Evolutionary conservation across 2,113 vertebrate genomes (phyloP).

Genomic region (Paradisaea rubra): DNA sequence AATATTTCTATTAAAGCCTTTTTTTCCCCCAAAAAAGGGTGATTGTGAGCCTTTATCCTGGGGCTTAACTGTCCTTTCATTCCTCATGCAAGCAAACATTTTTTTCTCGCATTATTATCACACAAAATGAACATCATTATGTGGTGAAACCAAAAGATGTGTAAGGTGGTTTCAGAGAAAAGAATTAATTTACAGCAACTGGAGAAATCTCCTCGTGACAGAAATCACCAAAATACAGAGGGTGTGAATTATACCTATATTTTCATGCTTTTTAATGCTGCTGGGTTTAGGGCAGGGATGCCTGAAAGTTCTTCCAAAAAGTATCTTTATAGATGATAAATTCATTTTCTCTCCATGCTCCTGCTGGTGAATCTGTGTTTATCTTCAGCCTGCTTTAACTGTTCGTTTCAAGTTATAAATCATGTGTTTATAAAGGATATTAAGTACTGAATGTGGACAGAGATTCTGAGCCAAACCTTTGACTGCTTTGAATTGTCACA

Average conservation of each 20-base stretch:
- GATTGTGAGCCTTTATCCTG: neutral
- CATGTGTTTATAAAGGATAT: neutral
- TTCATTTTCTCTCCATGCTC: neutral
- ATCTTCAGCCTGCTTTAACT: neutral
- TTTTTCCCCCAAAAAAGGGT: fast-evolving
- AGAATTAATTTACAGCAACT: neutral
- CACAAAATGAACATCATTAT: fast-evolving
- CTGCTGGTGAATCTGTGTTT: neutral
- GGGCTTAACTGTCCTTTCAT: neutral
- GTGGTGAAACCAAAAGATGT: neutral
- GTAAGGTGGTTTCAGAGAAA: neutral
- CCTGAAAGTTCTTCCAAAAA: neutral
- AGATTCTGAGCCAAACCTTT: neutral
- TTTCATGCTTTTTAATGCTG: neutral
- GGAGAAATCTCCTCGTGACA: neutral
- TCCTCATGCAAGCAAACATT: neutral
- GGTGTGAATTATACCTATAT: neutral
- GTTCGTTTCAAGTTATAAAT: neutral
- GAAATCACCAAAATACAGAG: neutral
- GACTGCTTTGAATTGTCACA: neutral
- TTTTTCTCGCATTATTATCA: neutral
- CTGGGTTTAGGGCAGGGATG: neutral
- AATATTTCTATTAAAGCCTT: neutral
- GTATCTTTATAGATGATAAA: neutral
- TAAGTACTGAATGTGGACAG: neutral